Base-by-base conservation (phyloP, 2,797 vertebrate genomes). In the Poecilia gillii region DNA sequence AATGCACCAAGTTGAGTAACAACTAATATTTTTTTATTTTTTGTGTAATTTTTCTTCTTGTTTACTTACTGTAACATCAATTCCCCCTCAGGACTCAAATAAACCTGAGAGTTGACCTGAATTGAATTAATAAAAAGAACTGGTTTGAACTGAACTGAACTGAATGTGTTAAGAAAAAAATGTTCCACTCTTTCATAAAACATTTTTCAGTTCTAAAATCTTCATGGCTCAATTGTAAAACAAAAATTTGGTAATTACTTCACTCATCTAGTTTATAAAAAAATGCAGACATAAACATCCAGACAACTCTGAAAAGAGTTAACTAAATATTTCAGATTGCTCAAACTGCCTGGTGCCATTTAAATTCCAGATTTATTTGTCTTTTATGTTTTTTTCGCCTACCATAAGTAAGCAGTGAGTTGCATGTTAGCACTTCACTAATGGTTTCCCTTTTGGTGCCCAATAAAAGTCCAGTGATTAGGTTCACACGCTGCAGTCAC, bases 391-490 rank as follows among this genome's bases (percentile, higher is more conserved):
- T 72, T 75, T 33, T 86, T 85, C 84, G 84, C 43, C 82, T 68
- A 28, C 81, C 78, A 83, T 14, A 71, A 81, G 57, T 76, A 72
- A n/a, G 46, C 80, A 68, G 76, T 84, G 84, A 87, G 85, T 80
- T 51, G 36, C 81, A 57, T 82, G 85, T 85, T 90, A 55, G 85
- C 92, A 88, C 91, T 77, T 92, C 76, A 43, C 84, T 94, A 96
- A 95, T 91, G 76, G 92, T 78, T 70, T 89, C 78, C 95, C 95
- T 94, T 96, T 96, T 95, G 95, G 94, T 88, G 81, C 45, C 77
- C 75, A 85, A 88, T 94, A 95, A 95, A 92, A 90, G 90, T 90
- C 89, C 88, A 89, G 91, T 94, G 89, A 95, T 91, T 90, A 93
- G 91, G 89, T 92, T 93, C 83, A 91, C 93, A 90, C 93, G 87